Evolutionary conservation across 2,888 invertebrate species (phyloP), one percentile per base, ranked within the genome.

Genomic region (Idaea aversata): DNA sequence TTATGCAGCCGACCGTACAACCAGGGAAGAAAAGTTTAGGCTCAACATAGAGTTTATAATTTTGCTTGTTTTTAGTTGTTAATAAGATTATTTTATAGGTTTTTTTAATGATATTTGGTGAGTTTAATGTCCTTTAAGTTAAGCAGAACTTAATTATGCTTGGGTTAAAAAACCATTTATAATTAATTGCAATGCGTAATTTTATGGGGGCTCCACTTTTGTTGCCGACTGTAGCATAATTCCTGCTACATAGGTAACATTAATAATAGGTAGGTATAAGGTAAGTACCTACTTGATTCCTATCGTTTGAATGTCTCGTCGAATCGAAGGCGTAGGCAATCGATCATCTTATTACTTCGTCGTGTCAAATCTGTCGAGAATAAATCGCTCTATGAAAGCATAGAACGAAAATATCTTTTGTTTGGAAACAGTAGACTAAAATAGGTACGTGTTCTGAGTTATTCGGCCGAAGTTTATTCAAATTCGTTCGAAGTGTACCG

Each of bases 351-450:
- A 13, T 10, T 35, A 58, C 63, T 59, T 65, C 66, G 59, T 65
- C 64, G 64, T 70, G 72, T 70, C 69, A 62, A 25, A 65, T 74
- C 79, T 78, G 75, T 70, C 72, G 71, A 68, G 73, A 74, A 76
- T 73, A 76, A 74, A 73, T 73, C 74, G 69, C 73, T 80, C 76
- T 77, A 74, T 72, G 74, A 65, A 72, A 72, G 65, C 67, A 70
- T 63, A 60, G 36, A 68, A 62, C 64, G 61, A 69, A 72, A 77
- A 80, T 80, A 81, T 76, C 76, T 75, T 75, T 78, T 80, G 79
- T 80, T 81, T 78, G 79, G 77, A 80, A 78, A 80, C 79, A 80
- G 72, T 76, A 70, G 82, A 78, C 77, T 69, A 78, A 79, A 81
- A 82, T 80, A 70, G 70, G 62, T 69, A 73, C 73, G 74, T 75